phyloP scores from a whole-genome alignment of 2,888 invertebrate species.

The Dione vanillae region DNA sequence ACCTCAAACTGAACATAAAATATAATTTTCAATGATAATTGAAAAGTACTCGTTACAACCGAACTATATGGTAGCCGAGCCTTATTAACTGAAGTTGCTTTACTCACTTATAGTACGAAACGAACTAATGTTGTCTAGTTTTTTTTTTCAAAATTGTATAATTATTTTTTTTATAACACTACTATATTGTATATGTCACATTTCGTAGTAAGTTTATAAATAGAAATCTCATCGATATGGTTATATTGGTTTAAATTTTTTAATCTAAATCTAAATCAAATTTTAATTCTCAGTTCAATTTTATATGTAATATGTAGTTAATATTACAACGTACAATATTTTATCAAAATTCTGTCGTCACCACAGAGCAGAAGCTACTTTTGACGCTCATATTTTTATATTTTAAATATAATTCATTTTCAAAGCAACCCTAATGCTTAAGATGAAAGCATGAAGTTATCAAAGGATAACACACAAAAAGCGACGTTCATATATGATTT shows the following conservation, averaged over 20 bases:
- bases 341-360: not conserved
- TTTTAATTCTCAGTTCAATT: too few species aligned
- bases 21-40: too few species aligned
- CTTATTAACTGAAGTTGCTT: slow-evolving; percentile 27
- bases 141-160: not conserved
- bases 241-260: not conserved
- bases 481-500: not conserved
- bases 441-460: too few species aligned
- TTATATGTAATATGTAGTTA: too few species aligned
- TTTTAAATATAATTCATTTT: not conserved
- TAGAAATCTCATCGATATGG: not conserved
- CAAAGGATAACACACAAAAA: too few species aligned
- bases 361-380: not conserved
- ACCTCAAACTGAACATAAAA: too few species aligned
- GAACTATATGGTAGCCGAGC: not conserved
- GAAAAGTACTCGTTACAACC: not conserved
- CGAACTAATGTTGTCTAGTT: not conserved
- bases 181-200: not conserved
- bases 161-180: too few species aligned
- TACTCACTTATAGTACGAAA: slow-evolving; percentile 14
- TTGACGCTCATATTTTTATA: slow-evolving; percentile 1
- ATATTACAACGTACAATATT: not conserved
- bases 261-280: too few species aligned
- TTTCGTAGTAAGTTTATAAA: not conserved
- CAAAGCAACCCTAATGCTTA: not conserved